Evolutionary conservation across 2,888 invertebrate species (phyloP).

Genomic region (Deroplatys truncata): DNA sequence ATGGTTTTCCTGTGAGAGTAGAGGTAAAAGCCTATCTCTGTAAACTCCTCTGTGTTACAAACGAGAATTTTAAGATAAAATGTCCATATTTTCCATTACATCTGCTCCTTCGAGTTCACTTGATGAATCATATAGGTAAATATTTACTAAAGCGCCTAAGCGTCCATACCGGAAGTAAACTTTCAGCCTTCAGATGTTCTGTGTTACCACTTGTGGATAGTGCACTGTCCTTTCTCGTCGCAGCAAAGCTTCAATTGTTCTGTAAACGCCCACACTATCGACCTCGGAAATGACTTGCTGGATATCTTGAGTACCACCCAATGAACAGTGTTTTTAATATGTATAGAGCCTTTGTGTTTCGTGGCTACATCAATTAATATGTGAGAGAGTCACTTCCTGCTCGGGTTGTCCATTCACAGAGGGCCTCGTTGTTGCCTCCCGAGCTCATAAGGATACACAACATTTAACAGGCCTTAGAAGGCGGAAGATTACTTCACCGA

Average conservation of each 20-base stretch:
- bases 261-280: background rate
- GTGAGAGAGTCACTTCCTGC: background rate
- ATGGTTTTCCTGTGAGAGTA: too few species aligned
- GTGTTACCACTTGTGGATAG: background rate
- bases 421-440: background rate
- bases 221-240: background rate
- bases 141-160: background rate
- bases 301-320: background rate
- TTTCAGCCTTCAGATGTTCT: background rate
- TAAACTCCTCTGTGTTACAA: too few species aligned
- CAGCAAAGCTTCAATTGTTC: background rate
- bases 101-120: background rate
- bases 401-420: background rate
- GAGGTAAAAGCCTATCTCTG: too few species aligned
- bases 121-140: background rate
- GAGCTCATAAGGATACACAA: background rate
- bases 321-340: background rate
- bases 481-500: background rate
- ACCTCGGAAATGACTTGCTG: background rate
- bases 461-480: background rate
- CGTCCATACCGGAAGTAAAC: background rate
- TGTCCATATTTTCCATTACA: background rate
- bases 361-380: background rate
- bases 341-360: background rate
- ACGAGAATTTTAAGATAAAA: too few species aligned